Percentiles rank a stretch among this genome's conserved stretches.
These are phyloP conservation scores for Psilanteris sp. DNA, from an alignment of 1,140 invertebrate genomes.

Conservation along the genomic window DNA sequence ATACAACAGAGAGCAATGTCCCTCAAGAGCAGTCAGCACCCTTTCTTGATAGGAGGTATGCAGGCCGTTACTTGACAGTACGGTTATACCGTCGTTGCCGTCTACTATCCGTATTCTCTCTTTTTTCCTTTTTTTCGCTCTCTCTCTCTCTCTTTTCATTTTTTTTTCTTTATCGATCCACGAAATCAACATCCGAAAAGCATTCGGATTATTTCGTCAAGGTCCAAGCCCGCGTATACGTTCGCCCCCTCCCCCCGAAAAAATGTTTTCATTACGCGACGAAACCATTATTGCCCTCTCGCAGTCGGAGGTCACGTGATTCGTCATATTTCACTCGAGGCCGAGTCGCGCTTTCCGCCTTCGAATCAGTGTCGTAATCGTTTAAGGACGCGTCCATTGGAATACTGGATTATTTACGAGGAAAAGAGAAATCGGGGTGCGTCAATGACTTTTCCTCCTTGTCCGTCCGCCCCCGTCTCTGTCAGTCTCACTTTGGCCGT, in stretches of 20 bases:
- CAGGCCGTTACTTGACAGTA: slow-evolving; percentile 75
- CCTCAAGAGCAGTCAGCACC: slow-evolving; percentile 73
- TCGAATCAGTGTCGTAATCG: slow-evolving; percentile 30
- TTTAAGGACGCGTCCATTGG: slow-evolving; percentile 28
- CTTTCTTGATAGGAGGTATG: slow-evolving; percentile 75
- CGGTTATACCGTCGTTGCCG: slow-evolving; percentile 67
- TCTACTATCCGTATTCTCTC: slow-evolving; percentile 49
- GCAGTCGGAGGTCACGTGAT: slow-evolving; percentile 51
- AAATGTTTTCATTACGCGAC: slow-evolving; percentile 39
- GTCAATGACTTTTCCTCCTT: background rate
- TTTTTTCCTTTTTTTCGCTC: too few relatives aligned
- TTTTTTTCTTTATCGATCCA: slow-evolving; percentile 65
- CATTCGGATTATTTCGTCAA: slow-evolving; percentile 28
- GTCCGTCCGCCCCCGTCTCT: too few relatives aligned
- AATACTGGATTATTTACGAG: slow-evolving; percentile 26
- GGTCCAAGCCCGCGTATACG: background rate
- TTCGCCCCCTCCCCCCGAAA: slow-evolving; percentile 14
- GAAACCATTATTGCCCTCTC: slow-evolving; percentile 34
- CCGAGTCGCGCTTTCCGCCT: slow-evolving; percentile 1
- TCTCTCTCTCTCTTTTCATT: too few relatives aligned
- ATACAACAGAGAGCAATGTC: slow-evolving; percentile 74
- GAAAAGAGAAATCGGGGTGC: slow-evolving; percentile 35
- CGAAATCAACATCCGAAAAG: slow-evolving; percentile 60
- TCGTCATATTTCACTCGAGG: slow-evolving; percentile 50
- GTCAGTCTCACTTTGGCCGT: too few relatives aligned